A percentile compares a stretch with the other conserved stretches of the same genome.
These are phyloP conservation scores for Magallana ariakensis DNA, from an alignment of 1,140 invertebrate species.

Conservation along the genomic window DNA sequence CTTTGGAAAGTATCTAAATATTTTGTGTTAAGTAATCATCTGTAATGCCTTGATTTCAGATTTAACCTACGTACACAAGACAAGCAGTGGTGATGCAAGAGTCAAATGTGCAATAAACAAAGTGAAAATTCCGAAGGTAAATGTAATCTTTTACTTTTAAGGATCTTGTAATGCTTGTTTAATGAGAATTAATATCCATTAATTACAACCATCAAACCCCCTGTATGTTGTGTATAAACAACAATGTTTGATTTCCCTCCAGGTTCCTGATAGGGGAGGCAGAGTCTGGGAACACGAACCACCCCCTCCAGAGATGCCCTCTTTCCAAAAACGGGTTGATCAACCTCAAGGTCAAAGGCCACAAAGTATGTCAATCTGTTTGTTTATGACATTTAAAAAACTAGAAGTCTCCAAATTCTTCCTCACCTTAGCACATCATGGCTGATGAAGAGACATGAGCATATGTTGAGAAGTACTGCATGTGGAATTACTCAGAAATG, in stretches of 20 bases:
- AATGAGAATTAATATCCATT: too few species aligned
- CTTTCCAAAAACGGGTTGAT: conserved; percentile 87
- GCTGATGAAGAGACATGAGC: neutral
- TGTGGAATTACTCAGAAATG: too few species aligned
- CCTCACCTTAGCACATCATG: too few species aligned
- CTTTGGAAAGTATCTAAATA: neutral
- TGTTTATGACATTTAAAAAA: conserved; percentile 51
- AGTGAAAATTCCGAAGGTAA: conserved; percentile 90
- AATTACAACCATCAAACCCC: too few species aligned
- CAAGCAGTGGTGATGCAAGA: conserved; percentile 88
- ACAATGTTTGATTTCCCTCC: neutral
- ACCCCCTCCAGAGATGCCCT: conserved; percentile 97
- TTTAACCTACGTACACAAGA: conserved; percentile 92
- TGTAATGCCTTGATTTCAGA: conserved; percentile 78
- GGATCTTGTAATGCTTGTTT: too few species aligned
- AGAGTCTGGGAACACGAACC: conserved; percentile 92
- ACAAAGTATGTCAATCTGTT: conserved; percentile 55
- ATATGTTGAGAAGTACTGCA: neutral
- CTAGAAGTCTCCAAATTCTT: neutral
- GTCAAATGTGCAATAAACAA: conserved; percentile 90
- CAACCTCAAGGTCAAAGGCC: conserved; percentile 67
- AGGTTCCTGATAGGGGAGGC: conserved; percentile 89
- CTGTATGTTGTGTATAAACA: too few species aligned
- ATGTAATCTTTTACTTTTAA: too few species aligned
- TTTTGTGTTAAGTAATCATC: neutral